Percentiles rank a stretch among this genome's conserved stretches.
Evolutionary conservation across 2,888 invertebrate genomes (phyloP).

Genomic region (Philopedon plagiatum): DNA sequence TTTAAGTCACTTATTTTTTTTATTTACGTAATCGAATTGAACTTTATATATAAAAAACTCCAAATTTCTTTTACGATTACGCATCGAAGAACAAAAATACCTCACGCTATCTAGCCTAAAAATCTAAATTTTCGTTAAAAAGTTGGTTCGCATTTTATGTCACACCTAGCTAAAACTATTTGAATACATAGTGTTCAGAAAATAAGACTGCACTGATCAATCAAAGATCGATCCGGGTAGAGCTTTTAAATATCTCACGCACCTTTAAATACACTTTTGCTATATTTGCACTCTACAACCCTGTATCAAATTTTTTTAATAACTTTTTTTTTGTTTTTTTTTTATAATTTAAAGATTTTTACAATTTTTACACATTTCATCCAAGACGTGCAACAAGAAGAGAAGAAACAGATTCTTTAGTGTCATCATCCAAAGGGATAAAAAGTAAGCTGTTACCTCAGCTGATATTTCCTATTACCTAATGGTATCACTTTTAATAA

Average conservation of each 20-base stretch:
- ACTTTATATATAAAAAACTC: constrained; percentile 20
- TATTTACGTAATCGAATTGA: constrained; percentile 30
- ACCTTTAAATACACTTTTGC: constrained; percentile 29
- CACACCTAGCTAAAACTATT: constrained; percentile 31
- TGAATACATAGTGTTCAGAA: constrained; percentile 44
- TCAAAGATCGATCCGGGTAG: constrained; percentile 19
- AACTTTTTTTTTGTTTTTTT: constrained; percentile 20
- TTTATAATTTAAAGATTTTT: constrained; percentile 26
- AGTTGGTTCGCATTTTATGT: constrained; percentile 41
- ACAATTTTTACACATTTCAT: constrained; percentile 36
- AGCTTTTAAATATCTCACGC: constrained; percentile 20
- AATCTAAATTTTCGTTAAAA: constrained; percentile 43
- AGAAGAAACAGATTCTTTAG: background rate
- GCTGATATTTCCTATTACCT: too few relatives aligned
- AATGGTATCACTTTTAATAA: too few relatives aligned
- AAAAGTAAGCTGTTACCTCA: too few relatives aligned
- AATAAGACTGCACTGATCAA: constrained; percentile 8
- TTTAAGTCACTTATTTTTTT: constrained; percentile 41
- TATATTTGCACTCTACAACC: constrained; percentile 49
- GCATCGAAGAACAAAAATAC: constrained; percentile 16
- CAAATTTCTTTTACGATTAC: constrained; percentile 12
- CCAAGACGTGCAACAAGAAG: background rate
- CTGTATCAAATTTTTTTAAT: constrained; percentile 44
- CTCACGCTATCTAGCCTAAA: constrained; percentile 37
- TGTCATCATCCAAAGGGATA: too few relatives aligned